These are phyloP conservation scores for Pentalonia nigronervosa DNA, from an alignment of 1,140 invertebrate species.

Conservation along the genomic window DNA sequence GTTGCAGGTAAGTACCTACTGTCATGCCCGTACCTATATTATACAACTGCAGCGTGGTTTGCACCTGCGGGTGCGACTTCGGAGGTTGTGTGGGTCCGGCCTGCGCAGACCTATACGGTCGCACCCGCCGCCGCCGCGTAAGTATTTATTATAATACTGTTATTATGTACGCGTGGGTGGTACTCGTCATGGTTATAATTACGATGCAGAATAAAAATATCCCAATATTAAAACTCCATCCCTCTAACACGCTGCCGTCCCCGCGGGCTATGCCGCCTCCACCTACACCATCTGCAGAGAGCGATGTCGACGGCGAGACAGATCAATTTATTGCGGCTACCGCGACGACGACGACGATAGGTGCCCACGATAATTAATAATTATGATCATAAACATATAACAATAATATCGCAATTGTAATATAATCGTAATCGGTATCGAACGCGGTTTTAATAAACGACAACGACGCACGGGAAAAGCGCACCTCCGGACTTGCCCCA, in stretches of 20 bases:
- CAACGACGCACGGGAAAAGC: background rate
- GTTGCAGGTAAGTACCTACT: conserved; percentile 42
- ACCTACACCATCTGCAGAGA: background rate
- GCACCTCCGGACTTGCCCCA: background rate
- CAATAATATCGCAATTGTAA: background rate
- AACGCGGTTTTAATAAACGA: background rate
- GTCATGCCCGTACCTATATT: background rate
- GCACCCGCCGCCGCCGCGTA: background rate
- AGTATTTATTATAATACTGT: background rate
- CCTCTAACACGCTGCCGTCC: background rate
- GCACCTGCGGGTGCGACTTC: background rate
- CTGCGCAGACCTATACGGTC: background rate
- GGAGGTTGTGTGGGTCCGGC: background rate
- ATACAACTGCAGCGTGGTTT: background rate
- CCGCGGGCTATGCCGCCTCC: too few species aligned
- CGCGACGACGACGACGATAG: background rate
- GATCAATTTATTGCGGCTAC: background rate
- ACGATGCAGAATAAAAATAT: background rate
- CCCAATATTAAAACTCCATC: background rate
- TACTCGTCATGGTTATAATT: background rate
- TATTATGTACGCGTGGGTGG: background rate
- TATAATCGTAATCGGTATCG: background rate
- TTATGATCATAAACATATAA: background rate
- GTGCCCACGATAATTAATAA: background rate
- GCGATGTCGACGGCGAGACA: background rate